Evolutionary conservation across 2,113 vertebrate species (phyloP).

Genomic region (Silurus glanis): DNA sequence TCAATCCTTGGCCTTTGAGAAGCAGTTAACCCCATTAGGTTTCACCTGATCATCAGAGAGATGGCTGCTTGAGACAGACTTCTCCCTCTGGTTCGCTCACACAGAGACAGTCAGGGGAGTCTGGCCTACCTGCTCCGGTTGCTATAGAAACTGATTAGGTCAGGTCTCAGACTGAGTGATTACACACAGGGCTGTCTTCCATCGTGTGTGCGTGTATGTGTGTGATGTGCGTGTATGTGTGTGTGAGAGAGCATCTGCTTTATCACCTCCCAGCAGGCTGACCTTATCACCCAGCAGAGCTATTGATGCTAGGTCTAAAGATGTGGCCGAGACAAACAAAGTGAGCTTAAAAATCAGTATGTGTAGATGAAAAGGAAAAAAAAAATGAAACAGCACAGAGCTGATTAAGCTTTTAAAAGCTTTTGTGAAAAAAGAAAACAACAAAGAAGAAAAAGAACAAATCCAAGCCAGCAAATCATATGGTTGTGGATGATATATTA

Average conservation of each 20-base stretch:
- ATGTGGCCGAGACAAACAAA: slow-evolving; percentile 52
- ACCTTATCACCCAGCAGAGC: slow-evolving; percentile 49
- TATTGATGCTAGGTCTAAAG: slow-evolving; percentile 50
- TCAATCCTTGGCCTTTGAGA: slow-evolving; percentile 63
- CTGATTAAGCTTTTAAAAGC: not conserved
- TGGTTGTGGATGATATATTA: not conserved
- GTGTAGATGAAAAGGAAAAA: slow-evolving; percentile 13
- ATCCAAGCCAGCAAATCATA: not conserved
- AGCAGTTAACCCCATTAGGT: slow-evolving; percentile 70
- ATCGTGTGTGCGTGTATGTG: slow-evolving; percentile 37
- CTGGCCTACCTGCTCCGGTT: slow-evolving; percentile 39
- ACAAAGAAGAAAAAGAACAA: not conserved
- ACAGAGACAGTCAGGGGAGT: slow-evolving; percentile 1
- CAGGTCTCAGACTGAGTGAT: slow-evolving; percentile 49
- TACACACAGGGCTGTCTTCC: slow-evolving; percentile 44
- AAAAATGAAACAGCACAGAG: not conserved
- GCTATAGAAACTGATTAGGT: slow-evolving; percentile 54
- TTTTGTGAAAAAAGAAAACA: not conserved
- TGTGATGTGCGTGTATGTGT: slow-evolving; percentile 36
- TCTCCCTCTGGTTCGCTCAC: slow-evolving; percentile 25
- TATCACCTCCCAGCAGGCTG: slow-evolving; percentile 55
- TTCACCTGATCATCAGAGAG: slow-evolving; percentile 61
- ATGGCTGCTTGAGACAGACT: slow-evolving; percentile 56
- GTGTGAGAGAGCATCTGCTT: slow-evolving; percentile 34
- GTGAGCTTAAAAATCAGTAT: slow-evolving; percentile 46